Base-by-base conservation (phyloP, 1,140 invertebrate genomes). In the Cotesia typhae region DNA sequence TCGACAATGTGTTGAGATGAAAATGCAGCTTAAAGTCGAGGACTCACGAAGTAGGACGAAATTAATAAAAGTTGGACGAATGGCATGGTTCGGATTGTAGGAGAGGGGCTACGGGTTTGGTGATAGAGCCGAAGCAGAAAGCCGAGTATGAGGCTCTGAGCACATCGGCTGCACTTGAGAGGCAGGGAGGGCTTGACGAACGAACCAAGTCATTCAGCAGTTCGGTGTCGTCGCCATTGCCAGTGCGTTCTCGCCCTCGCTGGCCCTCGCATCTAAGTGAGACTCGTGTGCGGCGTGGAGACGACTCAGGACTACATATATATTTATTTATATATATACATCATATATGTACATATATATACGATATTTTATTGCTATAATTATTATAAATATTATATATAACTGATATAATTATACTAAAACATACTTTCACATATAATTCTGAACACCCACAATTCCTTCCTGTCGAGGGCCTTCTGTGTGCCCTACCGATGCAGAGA, bases 401-500 rank as follows among this genome's bases (percentile, higher is more conserved):
- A 67, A 53, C 36, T 53, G 17, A 52, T n/a, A 67, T 37, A 67
- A 53, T 6, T 10, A 66, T 28, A 17, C 35, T 67, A 17, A 52
- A 10, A 47, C 41, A 47, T 47, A 72, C 37, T 51, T 52, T 41
- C 37, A 67, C 65, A 37, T 51, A 66, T 28, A 20, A 28, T 28
- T 28, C 51, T 59, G 41, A 65, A 51, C 7, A 53, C 53, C 65
- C 66, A 20, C 41, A 41, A 47, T 47, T 47, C 41, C 41, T 47
- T 47, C 41, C 41, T 10, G 66, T 55, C 47, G 65, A 61, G 65
- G 71, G 65, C 65, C 71, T 66, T 20, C 66, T 67, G 81, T 82
- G 84, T 77, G 81, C 82, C 80, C 83, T 80, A 81, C 83, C 80
- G 82, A 89, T 89, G 89, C 88, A 89, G 88, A 89, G 86, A 87